Base-by-base conservation (phyloP, 1,140 invertebrate species). In the Laodelphax striatellus region DNA sequence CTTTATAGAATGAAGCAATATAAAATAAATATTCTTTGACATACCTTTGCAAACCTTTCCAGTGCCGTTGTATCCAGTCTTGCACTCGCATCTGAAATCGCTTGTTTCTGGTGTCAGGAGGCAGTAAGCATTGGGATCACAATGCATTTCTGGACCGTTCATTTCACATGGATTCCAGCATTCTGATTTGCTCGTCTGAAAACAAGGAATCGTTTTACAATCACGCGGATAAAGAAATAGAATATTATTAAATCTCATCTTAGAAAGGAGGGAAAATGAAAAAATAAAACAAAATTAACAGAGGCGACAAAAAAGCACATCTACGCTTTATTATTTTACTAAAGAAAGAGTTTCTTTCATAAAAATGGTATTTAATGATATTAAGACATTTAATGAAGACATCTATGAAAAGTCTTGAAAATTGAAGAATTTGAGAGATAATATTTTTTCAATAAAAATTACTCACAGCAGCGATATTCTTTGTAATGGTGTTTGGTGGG, bases 151-250 rank as follows among this genome's bases (percentile, higher is more conserved):
- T 2, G 88, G 82, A 28, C 86, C 88, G 64, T 84, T 86, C 68
- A 87, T 90, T 68, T 93, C 86, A 69, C 93, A 96, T 0, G 92
- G 92, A 75, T 96, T 94, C 31, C 85, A 88, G 71, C 92, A 95
- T 65, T 94, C 89, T n/a, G 82, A 75, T 71, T 86, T 83, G 61
- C 82, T 86, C 41, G 82, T 85, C 86, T 87, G 66, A 19, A 75
- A 73, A 63, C 56, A 38, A 19, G 13, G 28, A 55, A 50, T 10
- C 24, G n/a, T 4, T 55, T 31, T 50, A 19, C 58, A 57, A 46
- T 58, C 34, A 38, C 31, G 41, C 5, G 56, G 55, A 10, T 60
- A 63, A 16, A 61, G 55, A n/a, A 21, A 9, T n/a, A n/a, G n/a
- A n/a, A n/a, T n/a, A n/a, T n/a, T n/a, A n/a, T 34, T 38, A n/a